A percentile compares a stretch with the other conserved stretches of the same genome.
Conservation (phyloP, 2,888 invertebrate species). For the Dicyrtoma fusca region DNA sequence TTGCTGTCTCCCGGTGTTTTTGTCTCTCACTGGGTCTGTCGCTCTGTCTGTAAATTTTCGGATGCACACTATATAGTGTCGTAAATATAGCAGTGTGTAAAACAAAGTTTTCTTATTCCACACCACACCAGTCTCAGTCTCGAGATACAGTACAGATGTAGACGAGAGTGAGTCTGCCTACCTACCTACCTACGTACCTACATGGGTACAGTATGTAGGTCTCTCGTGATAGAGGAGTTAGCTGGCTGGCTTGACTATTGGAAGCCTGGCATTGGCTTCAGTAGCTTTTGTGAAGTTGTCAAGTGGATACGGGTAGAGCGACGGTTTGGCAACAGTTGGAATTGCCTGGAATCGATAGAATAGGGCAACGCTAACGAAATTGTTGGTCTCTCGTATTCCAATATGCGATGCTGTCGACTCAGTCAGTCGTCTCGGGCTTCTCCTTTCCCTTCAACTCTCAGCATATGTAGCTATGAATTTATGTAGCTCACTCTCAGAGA, state of each 20-base stretch:
- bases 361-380: conserved; percentile 38
- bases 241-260: conserved; percentile 25
- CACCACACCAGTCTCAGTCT: too few relatives aligned
- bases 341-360: conserved; percentile 44
- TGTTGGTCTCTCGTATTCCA: conserved; percentile 35
- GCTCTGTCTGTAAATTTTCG: too few relatives aligned
- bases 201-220: too few relatives aligned
- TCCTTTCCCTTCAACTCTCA: not conserved
- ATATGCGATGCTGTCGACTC: conserved; percentile 30
- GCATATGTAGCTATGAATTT: not conserved
- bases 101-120: too few relatives aligned
- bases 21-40: too few relatives aligned
- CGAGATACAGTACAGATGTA: too few relatives aligned
- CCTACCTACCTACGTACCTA: too few relatives aligned
- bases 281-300: conserved; percentile 39
- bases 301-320: conserved; percentile 38
- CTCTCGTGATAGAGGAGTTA: conserved; percentile 4
- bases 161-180: too few relatives aligned
- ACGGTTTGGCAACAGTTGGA: conserved; percentile 47
- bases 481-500: not conserved
- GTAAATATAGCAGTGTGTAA: too few relatives aligned
- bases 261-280: conserved; percentile 20
- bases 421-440: conserved; percentile 32
- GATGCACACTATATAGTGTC: too few relatives aligned
- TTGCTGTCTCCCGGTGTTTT: too few relatives aligned